Base-by-base conservation (phyloP, 2,888 invertebrate species). In the Drosophila kambysellisi region DNA sequence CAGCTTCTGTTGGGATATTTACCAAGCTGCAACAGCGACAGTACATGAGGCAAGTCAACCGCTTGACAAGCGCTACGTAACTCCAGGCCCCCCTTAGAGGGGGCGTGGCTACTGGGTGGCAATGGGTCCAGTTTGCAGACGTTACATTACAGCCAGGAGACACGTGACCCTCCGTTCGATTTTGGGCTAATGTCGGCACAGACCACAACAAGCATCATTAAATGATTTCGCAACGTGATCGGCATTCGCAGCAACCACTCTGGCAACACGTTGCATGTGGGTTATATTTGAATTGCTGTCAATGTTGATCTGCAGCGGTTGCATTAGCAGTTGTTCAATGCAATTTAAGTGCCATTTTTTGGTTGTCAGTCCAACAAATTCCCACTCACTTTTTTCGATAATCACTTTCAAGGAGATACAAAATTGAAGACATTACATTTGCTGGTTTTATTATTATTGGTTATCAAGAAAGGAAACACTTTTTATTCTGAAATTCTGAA, bases 221-320 rank as follows among this genome's bases (percentile, higher is more conserved):
- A 82, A 81, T 80, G 79, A 88, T 80, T 82, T 74, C 74, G 69
- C 72, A 79, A 76, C 81, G 75, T 79, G 78, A 86, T 75, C 41
- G 25, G 56, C 58, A 43, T 65, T n/a, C 25, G 25, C 20, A 30
- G 11, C 39, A 48, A 32, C 61, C 60, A 9, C 53, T 63, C 12
- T 5, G 39, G 50, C 62, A 63, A 66, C 68, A 76, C 76, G 63
- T 46, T 76, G 77, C 67, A 70, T 77, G 62, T 77, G 50, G 70
- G 74, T 67, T 48, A 68, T 74, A 68, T 74, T 68, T 68, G 59
- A 41, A 51, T 41, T 37, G 25, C 29, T 17, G 4, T 25, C 17
- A 56, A 17, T 56, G 4, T 32, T 58, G 64, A 70, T 74, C 64
- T 20, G 33, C 25, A 15, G 20, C 43, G 35, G 46, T 58, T 58